Conservation (phyloP, 2,888 invertebrate species). For the Pyrocoelia pectoralis region DNA sequence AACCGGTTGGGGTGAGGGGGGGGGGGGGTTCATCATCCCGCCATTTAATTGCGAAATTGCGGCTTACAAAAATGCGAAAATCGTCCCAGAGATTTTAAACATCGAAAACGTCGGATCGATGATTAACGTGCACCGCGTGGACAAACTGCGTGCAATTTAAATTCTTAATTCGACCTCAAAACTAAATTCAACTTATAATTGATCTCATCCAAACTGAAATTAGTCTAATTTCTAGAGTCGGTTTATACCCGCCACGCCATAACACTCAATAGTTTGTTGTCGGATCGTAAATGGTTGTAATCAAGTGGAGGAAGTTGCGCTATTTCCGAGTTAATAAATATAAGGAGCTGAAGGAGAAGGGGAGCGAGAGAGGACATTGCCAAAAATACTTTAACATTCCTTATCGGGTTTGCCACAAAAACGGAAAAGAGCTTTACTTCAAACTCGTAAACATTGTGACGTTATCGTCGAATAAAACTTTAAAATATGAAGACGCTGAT, state of each 20-base stretch:
- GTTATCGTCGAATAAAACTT: slow-evolving; percentile 47
- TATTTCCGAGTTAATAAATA: slow-evolving; percentile 30
- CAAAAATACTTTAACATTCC: slow-evolving; percentile 23
- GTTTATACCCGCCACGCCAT: slow-evolving; percentile 12
- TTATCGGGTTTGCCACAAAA: slow-evolving; percentile 25
- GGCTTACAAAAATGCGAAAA: neutral
- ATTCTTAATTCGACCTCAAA: slow-evolving; percentile 34
- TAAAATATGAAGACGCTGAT: slow-evolving; percentile 53
- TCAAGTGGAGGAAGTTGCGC: slow-evolving; percentile 28
- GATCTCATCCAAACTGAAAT: slow-evolving; percentile 31
- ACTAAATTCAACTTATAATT: slow-evolving; percentile 34
- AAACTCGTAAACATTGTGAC: slow-evolving; percentile 43
- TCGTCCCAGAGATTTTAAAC: too few relatives aligned
- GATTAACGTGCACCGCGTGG: slow-evolving; percentile 55
- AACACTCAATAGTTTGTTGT: slow-evolving; percentile 27
- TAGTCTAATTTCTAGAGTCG: slow-evolving; percentile 29
- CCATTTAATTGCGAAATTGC: slow-evolving; percentile 10
- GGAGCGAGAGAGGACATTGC: slow-evolving; percentile 1
- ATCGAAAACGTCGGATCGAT: slow-evolving; percentile 57
- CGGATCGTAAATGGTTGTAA: slow-evolving; percentile 27
- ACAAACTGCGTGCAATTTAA: slow-evolving; percentile 27
- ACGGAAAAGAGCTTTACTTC: slow-evolving; percentile 26
- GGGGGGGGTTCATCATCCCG: too few relatives aligned
- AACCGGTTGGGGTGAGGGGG: too few relatives aligned
- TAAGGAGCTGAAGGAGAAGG: neutral